These are phyloP conservation scores for Erpornis zantholeuca DNA, from an alignment of 2,113 vertebrate genomes.

Conservation along the genomic window DNA sequence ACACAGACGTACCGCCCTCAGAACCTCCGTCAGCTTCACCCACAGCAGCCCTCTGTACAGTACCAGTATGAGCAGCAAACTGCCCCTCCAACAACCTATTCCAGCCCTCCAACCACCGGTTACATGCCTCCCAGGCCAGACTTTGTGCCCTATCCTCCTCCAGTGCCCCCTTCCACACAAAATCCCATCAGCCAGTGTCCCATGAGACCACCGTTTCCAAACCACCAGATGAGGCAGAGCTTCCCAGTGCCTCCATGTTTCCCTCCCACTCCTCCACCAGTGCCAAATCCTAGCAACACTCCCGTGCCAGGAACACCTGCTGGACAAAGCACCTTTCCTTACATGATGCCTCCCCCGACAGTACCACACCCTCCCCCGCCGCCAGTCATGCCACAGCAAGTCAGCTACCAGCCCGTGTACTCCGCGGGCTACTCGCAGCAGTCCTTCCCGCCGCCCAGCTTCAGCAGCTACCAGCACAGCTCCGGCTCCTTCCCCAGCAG, in stretches of 20 bases:
- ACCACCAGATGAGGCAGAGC: slow-evolving; percentile 80
- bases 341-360: slow-evolving; percentile 85
- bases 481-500: slow-evolving; percentile 73
- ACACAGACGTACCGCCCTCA: slow-evolving; percentile 81
- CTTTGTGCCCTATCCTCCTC: slow-evolving; percentile 88
- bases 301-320: slow-evolving; percentile 66
- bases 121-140: slow-evolving; percentile 85
- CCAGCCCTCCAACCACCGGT: slow-evolving; percentile 69
- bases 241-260: slow-evolving; percentile 89
- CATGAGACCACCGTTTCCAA: slow-evolving; percentile 80
- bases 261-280: slow-evolving; percentile 81
- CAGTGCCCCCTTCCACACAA: slow-evolving; percentile 76
- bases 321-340: slow-evolving; percentile 83
- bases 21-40: slow-evolving; percentile 80
- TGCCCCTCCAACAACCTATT: slow-evolving; percentile 75
- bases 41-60: slow-evolving; percentile 78
- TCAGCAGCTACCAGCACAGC: slow-evolving; percentile 78
- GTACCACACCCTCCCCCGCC: slow-evolving; percentile 77
- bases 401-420: slow-evolving; percentile 86
- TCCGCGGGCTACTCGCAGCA: slow-evolving; percentile 84
- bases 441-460: slow-evolving; percentile 79
- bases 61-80: slow-evolving; percentile 87
- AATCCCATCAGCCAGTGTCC: slow-evolving; percentile 81
- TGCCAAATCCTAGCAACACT: slow-evolving; percentile 75
- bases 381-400: slow-evolving; percentile 80